Percentiles rank a stretch among this genome's conserved stretches.
Evolutionary conservation across 2,797 vertebrate species (phyloP).

Genomic region (Acrocephalus scirpaceus): DNA sequence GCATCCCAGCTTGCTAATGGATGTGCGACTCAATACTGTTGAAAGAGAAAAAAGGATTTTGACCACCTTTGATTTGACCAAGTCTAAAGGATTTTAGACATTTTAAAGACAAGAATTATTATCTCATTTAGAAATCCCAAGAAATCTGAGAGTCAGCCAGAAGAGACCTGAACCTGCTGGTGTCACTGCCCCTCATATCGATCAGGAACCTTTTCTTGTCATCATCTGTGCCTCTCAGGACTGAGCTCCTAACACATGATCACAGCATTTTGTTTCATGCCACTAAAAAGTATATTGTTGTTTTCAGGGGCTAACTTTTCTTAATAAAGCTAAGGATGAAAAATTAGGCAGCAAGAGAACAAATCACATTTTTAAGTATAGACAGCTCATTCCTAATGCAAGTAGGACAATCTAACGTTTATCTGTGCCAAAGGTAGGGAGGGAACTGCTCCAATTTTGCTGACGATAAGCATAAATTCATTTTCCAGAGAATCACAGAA

Average conservation of each 20-base stretch:
- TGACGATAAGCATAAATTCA: neutral
- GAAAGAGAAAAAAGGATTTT: neutral
- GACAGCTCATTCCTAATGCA: neutral
- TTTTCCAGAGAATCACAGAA: neutral
- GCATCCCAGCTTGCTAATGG: neutral
- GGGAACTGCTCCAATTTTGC: neutral
- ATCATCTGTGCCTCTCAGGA: neutral
- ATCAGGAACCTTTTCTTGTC: neutral
- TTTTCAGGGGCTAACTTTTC: neutral
- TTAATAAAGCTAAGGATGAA: neutral
- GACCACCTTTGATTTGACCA: neutral
- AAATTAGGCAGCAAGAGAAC: neutral
- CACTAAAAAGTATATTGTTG: neutral
- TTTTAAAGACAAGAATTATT: neutral
- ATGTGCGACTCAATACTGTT: fast-evolving
- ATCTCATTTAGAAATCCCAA: neutral
- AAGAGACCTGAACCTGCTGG: neutral
- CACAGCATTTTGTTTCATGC: neutral
- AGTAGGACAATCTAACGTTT: neutral
- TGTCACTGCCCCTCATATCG: neutral
- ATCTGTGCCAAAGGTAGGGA: neutral
- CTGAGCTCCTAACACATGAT: neutral
- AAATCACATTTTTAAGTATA: neutral
- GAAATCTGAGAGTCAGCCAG: neutral
- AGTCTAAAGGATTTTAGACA: neutral